phyloP scores from a whole-genome alignment of 2,888 invertebrate species.

The Thera obeliscata region DNA sequence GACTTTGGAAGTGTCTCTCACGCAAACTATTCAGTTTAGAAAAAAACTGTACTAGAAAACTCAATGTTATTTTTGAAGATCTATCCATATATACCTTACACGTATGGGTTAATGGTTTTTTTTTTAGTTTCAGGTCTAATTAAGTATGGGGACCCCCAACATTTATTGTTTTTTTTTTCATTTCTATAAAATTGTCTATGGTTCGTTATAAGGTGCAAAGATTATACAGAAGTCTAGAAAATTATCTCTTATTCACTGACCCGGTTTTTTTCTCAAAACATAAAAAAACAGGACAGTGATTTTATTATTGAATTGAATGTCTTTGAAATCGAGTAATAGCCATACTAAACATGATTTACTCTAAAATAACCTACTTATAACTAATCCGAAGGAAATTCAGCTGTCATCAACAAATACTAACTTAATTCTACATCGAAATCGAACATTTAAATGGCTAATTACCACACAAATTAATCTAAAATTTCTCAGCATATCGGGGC shows the following conservation, averaged over 20 bases:
- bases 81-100: no score
- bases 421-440: constrained; percentile 50
- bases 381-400: constrained; percentile 48
- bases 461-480: constrained; percentile 43
- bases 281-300: background rate
- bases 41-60: no score
- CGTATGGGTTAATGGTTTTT: no score
- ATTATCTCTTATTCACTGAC: constrained; percentile 20
- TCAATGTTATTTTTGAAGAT: no score
- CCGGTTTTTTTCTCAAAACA: background rate
- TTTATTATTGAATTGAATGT: constrained; percentile 32
- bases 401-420: constrained; percentile 52
- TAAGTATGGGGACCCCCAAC: no score
- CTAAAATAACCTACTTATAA: constrained; percentile 50
- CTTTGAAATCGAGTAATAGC: constrained; percentile 38
- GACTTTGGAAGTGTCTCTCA: no score
- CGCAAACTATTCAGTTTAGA: no score
- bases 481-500: constrained; percentile 45
- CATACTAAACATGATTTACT: constrained; percentile 49
- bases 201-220: constrained; percentile 32
- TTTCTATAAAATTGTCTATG: constrained; percentile 39
- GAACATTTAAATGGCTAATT: constrained; percentile 47
- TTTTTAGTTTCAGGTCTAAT: no score
- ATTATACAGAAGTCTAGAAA: constrained; percentile 24
- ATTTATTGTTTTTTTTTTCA: no score